Evolutionary conservation across 2,797 vertebrate species (phyloP).

Genomic region (Setipinna tenuifilis): DNA sequence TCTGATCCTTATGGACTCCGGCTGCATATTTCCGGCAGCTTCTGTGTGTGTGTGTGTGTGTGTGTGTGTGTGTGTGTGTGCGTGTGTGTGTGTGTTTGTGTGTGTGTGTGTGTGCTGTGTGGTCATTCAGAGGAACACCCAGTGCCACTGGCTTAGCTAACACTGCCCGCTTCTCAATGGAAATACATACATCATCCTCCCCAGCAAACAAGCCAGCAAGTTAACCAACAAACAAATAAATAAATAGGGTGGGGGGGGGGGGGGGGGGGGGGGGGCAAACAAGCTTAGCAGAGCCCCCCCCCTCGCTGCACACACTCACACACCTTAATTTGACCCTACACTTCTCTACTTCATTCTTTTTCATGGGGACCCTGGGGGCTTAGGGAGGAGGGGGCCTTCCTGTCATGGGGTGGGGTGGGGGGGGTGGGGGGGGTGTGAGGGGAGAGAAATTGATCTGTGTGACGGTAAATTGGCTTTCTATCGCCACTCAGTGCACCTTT

Average conservation of each 20-base stretch:
- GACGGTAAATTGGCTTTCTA: slow-evolving; percentile 56
- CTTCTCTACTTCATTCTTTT: neutral
- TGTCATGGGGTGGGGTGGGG: neutral
- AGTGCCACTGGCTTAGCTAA: neutral
- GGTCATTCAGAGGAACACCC: slow-evolving; percentile 8
- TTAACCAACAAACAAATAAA: no score
- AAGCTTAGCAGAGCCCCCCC: neutral
- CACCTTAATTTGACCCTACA: neutral
- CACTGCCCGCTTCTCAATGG: neutral
- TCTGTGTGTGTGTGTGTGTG: neutral
- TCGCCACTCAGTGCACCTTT: slow-evolving; percentile 68
- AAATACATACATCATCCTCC: neutral
- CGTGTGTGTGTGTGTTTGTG: no score
- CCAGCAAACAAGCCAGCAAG: no score
- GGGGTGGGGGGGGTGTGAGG: slow-evolving; percentile 33
- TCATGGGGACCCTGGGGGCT: neutral
- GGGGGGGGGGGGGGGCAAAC: neutral
- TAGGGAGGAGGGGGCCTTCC: neutral
- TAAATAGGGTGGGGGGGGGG: no score
- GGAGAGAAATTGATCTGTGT: slow-evolving; percentile 62
- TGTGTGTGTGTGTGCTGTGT: neutral
- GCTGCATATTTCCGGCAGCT: slow-evolving; percentile 10
- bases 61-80: no score
- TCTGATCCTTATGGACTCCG: slow-evolving; percentile 8
- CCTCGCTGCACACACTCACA: neutral